These are phyloP conservation scores for Leptodactylus fallax DNA, from an alignment of 2,797 vertebrate species.

Conservation along the genomic window DNA sequence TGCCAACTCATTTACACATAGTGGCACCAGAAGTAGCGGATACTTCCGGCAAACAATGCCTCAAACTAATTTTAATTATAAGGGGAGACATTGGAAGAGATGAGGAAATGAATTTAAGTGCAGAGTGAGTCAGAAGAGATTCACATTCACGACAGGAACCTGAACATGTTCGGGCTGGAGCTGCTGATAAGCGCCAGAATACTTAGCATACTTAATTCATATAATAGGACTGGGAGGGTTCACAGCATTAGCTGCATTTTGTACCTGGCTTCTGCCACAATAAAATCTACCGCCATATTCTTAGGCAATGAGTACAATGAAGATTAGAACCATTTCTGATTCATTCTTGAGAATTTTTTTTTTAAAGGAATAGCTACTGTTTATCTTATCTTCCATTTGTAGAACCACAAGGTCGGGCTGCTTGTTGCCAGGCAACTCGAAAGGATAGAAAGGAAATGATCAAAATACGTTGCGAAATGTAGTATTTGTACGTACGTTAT, in stretches of 20 bases:
- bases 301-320: background rate
- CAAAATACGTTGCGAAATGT: background rate
- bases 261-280: constrained; percentile 17
- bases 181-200: constrained; percentile 41
- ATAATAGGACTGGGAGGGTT: background rate
- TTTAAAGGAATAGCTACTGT: background rate
- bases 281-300: background rate
- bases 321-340: background rate
- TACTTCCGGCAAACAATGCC: constrained; percentile 42
- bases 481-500: background rate
- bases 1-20: constrained; percentile 53
- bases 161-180: constrained; percentile 43
- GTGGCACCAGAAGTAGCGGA: constrained; percentile 8
- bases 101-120: constrained; percentile 55
- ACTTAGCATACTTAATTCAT: constrained; percentile 33
- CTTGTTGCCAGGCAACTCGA: constrained; percentile 1
- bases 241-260: background rate
- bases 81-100: constrained; percentile 28
- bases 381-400: background rate
- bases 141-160: constrained; percentile 46
- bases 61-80: constrained; percentile 53
- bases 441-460: background rate
- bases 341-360: background rate
- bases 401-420: background rate
- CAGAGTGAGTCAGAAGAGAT: constrained; percentile 51